Percentiles rank a stretch among this genome's conserved stretches.
phyloP scores from a whole-genome alignment of 1,140 invertebrate genomes.

The Drosophila athabasca region DNA sequence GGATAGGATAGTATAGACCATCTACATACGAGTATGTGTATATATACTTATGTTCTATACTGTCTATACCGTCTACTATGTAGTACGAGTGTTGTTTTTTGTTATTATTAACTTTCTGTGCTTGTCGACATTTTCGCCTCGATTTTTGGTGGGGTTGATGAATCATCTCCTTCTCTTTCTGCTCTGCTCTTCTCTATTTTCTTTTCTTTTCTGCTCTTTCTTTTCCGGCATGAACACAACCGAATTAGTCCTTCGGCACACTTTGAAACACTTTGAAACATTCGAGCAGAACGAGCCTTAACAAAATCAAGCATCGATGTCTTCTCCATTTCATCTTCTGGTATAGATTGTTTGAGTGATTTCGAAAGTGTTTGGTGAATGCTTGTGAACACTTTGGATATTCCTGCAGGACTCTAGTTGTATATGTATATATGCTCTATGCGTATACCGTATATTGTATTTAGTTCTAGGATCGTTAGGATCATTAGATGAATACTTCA shows the following conservation, averaged over 20 bases:
- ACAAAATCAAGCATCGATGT: too few species aligned
- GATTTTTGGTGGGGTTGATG: slow-evolving; percentile 66
- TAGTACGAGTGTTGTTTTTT: slow-evolving; percentile 45
- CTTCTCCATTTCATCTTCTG: too few species aligned
- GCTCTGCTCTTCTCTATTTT: slow-evolving; percentile 3
- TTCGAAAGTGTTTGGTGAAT: too few species aligned
- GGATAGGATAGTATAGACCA: slow-evolving; percentile 17
- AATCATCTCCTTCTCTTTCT: slow-evolving; percentile 10
- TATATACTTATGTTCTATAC: slow-evolving; percentile 44
- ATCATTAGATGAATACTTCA: slow-evolving; percentile 4
- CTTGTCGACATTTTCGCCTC: slow-evolving; percentile 26
- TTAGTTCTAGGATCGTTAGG: neutral
- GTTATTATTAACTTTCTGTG: slow-evolving; percentile 44
- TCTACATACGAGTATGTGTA: slow-evolving; percentile 26
- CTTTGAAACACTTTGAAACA: too few species aligned
- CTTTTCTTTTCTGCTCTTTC: neutral
- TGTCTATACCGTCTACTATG: slow-evolving; percentile 43
- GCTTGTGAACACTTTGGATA: too few species aligned
- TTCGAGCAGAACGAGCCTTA: too few species aligned
- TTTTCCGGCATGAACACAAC: neutral
- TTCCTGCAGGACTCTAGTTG: too few species aligned
- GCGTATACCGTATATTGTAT: slow-evolving; percentile 4
- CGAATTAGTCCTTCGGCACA: too few species aligned
- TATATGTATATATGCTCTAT: neutral
- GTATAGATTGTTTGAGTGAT: too few species aligned